Conservation (phyloP, 2,113 vertebrate genomes). For the Clupea harengus region DNA sequence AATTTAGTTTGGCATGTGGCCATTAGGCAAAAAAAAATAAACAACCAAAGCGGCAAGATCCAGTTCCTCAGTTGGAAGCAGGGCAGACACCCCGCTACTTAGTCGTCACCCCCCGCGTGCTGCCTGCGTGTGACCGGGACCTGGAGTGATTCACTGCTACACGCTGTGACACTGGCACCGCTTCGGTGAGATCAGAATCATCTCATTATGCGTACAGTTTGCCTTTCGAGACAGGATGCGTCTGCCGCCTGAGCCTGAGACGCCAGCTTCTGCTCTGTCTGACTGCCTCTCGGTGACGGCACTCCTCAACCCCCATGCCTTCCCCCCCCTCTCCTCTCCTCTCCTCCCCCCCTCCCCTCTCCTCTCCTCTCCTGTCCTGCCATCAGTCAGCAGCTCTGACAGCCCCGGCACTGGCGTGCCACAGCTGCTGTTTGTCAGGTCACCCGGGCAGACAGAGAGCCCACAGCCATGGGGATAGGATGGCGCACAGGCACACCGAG, state of each 20-base stretch:
- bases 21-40: not conserved
- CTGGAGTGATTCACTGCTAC: slow-evolving; percentile 21
- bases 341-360: not conserved
- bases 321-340: slow-evolving; percentile 25
- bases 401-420: slow-evolving; percentile 54
- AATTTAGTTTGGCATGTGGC: not conserved
- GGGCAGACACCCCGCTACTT: not conserved
- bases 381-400: slow-evolving; percentile 63
- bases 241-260: not conserved
- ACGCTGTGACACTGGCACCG: slow-evolving; percentile 17
- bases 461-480: slow-evolving; percentile 5
- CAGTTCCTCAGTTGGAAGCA: not conserved
- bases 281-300: slow-evolving; percentile 31
- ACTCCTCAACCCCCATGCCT: not conserved
- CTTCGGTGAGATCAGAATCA: not conserved
- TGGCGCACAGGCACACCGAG: slow-evolving; percentile 1
- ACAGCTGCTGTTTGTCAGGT: slow-evolving; percentile 60
- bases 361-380: slow-evolving; percentile 47
- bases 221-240: not conserved
- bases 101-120: not conserved
- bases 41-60: not conserved
- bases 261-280: slow-evolving; percentile 25
- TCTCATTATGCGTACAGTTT: slow-evolving; percentile 18
- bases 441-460: slow-evolving; percentile 39
- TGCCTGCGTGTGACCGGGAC: not conserved